Base-by-base conservation (phyloP, 2,797 vertebrate genomes). In the Orientallactaga sibirica region DNA sequence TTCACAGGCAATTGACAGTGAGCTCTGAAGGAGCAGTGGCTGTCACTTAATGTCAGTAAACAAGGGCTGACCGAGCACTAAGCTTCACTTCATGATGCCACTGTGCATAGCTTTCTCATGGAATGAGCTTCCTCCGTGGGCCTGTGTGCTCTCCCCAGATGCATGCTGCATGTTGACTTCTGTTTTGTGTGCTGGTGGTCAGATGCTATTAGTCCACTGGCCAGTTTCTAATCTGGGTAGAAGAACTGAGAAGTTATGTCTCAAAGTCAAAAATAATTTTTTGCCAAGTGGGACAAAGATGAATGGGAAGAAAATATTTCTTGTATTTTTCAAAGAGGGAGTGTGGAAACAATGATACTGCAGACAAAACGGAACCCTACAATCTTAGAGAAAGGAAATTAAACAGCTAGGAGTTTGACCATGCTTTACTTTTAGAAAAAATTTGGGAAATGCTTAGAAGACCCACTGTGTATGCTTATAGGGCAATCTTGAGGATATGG, bases 401-500 rank as follows among this genome's bases (percentile, higher is more conserved):
- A 52, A 64, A 5, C 29, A 66, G 58, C 62, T 52, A 61, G 67
- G 87, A 27, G 83, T 95, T 87, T 25, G 92, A 77, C 58, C 80
- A 2, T 55, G 9, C 20, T n/a, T 85, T 68, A 67, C 64, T 90
- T 92, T 96, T 81, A 86, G 64, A 67, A 64, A 48, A 58, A 92
- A 22, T 94, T 81, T 91, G 88, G 74, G 24, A 87, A 73, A 41
- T 78, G 73, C 62, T 85, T 75, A 73, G 33, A 91, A 88, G 89
- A 14, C 67, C 10, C 86, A 29, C 25, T 96, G 27, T 97, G 74
- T 97, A 14, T 94, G 24, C 93, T 91, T 89, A 77, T 94, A 99
- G 99, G 98, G 93, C 79, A 27, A 68, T 75, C 98, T 99, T 83
- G 97, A 98, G 96, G 98, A 98, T 70, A 91, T 95, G 43, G 98